Evolutionary conservation across 1,140 invertebrate species (phyloP).

Genomic region (Wasmannia auropunctata): DNA sequence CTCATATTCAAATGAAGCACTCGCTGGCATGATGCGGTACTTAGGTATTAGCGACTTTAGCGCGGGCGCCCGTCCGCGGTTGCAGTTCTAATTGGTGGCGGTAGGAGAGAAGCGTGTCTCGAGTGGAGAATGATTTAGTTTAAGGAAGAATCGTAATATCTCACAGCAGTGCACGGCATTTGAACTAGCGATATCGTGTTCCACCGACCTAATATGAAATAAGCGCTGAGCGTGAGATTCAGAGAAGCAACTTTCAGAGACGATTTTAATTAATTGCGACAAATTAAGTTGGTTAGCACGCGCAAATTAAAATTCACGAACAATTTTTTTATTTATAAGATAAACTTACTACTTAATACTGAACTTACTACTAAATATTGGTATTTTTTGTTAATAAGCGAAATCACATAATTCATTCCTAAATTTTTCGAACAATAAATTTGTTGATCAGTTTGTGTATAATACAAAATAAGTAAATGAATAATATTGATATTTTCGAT

Average conservation of each 20-base stretch:
- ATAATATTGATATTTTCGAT: too few relatives aligned
- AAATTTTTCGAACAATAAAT: too few relatives aligned
- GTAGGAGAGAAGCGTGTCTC: conserved; percentile 20
- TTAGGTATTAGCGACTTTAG: conserved; percentile 26
- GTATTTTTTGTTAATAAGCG: too few relatives aligned
- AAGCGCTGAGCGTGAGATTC: neutral
- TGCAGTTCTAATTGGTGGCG: conserved; percentile 32
- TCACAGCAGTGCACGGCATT: neutral
- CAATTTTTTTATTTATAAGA: too few relatives aligned
- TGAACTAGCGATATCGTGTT: neutral
- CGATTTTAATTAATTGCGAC: neutral
- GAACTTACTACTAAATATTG: neutral
- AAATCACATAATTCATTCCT: too few relatives aligned
- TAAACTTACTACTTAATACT: too few relatives aligned
- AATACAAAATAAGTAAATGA: too few relatives aligned
- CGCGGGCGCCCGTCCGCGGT: conserved; percentile 25
- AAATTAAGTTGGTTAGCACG: neutral
- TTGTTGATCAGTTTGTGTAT: too few relatives aligned
- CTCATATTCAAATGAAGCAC: conserved; percentile 42
- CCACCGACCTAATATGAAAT: neutral
- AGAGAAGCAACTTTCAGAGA: neutral
- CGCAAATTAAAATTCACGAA: neutral
- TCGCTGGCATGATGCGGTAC: conserved; percentile 10
- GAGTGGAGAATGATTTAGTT: conserved; percentile 33
- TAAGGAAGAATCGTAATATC: conserved; percentile 7